phyloP scores from a whole-genome alignment of 2,888 invertebrate genomes.

The Lepidonotus clava region DNA sequence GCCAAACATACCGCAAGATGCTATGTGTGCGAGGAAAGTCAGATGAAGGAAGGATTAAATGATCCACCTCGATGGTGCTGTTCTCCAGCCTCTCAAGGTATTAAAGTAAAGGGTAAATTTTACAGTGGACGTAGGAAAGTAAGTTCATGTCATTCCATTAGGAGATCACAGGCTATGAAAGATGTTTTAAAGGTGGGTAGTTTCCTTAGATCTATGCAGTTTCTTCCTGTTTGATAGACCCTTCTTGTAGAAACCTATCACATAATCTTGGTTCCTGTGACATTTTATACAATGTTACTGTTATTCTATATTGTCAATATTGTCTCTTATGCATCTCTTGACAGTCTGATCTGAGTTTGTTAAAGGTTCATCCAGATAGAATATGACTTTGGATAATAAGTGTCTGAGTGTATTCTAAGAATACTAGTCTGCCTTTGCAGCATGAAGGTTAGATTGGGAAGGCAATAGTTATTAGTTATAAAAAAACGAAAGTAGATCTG shows the following conservation, averaged over 20 bases:
- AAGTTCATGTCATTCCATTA: background rate
- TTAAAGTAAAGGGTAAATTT: background rate
- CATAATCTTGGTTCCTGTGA: background rate
- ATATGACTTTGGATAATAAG: background rate
- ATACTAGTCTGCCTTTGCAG: no score
- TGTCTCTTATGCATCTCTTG: background rate
- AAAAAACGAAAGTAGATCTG: no score
- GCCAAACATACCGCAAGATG: background rate
- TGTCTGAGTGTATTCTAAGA: background rate
- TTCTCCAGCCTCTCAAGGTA: background rate
- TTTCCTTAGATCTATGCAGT: conserved; percentile 12
- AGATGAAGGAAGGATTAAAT: background rate
- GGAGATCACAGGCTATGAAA: background rate
- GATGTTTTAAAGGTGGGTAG: background rate
- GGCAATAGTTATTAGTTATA: no score
- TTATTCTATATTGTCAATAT: background rate
- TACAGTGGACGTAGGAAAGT: background rate
- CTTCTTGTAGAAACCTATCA: background rate
- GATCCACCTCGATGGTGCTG: background rate
- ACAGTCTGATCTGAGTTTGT: background rate
- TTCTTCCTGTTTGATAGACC: background rate
- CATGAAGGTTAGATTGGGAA: no score
- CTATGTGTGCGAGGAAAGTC: background rate
- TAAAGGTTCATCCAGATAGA: background rate
- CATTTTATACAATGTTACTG: background rate